Evolutionary conservation across 2,113 vertebrate species (phyloP), one percentile per base, ranked within the genome.

Genomic region (Urocolius indicus): DNA sequence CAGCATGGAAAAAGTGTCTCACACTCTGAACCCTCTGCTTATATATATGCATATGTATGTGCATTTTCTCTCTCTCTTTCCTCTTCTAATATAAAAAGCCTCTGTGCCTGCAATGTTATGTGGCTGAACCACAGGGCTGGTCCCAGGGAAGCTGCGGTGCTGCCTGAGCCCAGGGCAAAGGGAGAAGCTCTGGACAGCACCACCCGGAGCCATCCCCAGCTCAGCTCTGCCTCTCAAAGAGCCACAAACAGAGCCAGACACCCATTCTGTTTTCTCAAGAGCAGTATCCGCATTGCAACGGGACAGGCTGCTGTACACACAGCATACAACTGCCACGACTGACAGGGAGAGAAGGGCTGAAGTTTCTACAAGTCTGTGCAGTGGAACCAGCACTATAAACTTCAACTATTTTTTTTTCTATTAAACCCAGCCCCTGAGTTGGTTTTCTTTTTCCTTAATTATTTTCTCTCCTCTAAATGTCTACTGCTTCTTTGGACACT

Each of bases 1-100:
- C 4, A 4, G 46, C 16, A 57, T 92, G 97, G 96, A 97, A 97
- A 96, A 96, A 94, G 59, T 7, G 9, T 61, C 84, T 97, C 94
- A 84, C 4, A 3, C 41, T 93, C 43, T 63, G 83, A 95, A 63
- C 13, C 16, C 38, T 83, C 46, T 51, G 51, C 79, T 83, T 80
- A 46, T 75, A 32, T 69, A 52, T 65, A 48, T 68, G 24, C 46
- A 52, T 22, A 5, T 38, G 3, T 22, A 17, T 76, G 73, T 52
- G 22, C 20, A 27, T 81, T 88, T 87, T 91, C 74, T 75, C 66
- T 49, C 36, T 81, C 29, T 78, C 52, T 74, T 87, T 57, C 65
- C 89, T 61, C 66, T 84, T 18, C 34, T 16, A 71, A 82, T 27
- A 87, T 16, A 96, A 90, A 91, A 91, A 88, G 20, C 55, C 72